phyloP scores from a whole-genome alignment of 2,888 invertebrate species.

The Auanema sp. region DNA sequence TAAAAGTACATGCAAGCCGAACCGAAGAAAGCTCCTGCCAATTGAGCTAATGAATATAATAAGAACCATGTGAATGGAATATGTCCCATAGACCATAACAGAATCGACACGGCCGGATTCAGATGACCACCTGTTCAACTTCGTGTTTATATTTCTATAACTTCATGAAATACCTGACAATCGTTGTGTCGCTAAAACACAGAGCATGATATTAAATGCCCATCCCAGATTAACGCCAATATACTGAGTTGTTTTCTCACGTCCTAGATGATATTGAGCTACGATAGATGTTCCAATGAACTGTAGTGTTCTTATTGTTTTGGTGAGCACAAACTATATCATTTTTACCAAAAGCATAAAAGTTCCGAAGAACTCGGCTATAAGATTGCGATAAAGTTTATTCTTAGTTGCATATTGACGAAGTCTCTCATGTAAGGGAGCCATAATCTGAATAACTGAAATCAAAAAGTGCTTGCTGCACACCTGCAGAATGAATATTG shows the following conservation, averaged over 20 bases:
- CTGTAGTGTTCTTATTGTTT: constrained; percentile 22
- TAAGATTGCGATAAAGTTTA: constrained; percentile 27
- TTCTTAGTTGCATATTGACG: constrained; percentile 14
- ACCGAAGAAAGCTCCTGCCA: constrained; percentile 48
- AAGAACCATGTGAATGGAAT: constrained; percentile 39
- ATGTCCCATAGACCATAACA: constrained; percentile 45
- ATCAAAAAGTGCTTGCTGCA: too few relatives aligned
- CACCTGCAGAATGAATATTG: too few relatives aligned
- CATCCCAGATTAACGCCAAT: constrained; percentile 48
- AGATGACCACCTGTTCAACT: constrained; percentile 45
- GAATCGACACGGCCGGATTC: constrained; percentile 50
- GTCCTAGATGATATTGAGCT: constrained; percentile 36
- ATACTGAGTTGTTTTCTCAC: constrained; percentile 37
- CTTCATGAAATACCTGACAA: constrained; percentile 32
- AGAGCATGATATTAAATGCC: constrained; percentile 47
- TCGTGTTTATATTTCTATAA: not conserved
- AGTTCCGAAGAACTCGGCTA: constrained; percentile 46
- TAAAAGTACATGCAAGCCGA: constrained; percentile 45
- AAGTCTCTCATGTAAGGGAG: constrained; percentile 3
- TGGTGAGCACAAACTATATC: not conserved
- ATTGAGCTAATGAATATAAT: constrained; percentile 38
- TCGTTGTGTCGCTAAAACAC: constrained; percentile 35
- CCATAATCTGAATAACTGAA: too few relatives aligned
- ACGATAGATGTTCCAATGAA: constrained; percentile 48
- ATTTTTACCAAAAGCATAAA: constrained; percentile 40